These are phyloP conservation scores for Anarhynchus alexandrinus DNA, from an alignment of 2,113 vertebrate genomes.

Conservation along the genomic window DNA sequence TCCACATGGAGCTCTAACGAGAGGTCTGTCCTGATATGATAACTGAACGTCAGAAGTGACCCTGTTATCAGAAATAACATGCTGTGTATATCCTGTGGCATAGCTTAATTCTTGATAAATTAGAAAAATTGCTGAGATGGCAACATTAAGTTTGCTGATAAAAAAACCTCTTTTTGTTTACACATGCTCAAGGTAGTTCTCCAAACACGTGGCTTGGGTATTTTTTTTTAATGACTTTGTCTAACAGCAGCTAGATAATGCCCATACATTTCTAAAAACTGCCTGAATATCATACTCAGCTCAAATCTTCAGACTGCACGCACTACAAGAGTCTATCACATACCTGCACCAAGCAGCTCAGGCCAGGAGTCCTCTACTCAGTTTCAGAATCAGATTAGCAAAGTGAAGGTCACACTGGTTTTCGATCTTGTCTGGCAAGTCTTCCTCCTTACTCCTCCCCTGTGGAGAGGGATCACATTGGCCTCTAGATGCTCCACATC, in stretches of 20 bases:
- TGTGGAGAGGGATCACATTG: not conserved
- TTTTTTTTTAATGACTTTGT: not conserved
- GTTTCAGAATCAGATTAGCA: not conserved
- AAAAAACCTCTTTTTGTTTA: not conserved
- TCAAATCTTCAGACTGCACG: not conserved
- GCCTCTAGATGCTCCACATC: not conserved
- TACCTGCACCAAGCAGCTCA: not conserved
- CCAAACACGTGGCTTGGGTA: not conserved
- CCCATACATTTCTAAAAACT: not conserved
- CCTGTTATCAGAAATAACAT: not conserved
- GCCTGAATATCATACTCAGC: too few species aligned
- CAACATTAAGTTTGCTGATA: not conserved
- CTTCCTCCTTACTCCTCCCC: not conserved
- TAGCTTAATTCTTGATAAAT: not conserved
- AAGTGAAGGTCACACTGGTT: not conserved
- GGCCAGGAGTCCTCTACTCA: not conserved
- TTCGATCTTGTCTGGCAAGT: not conserved
- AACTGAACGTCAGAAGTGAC: not conserved
- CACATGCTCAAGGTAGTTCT: not conserved
- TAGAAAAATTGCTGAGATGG: not conserved
- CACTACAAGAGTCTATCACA: not conserved
- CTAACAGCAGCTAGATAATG: not conserved
- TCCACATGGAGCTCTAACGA: not conserved
- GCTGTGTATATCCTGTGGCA: not conserved
- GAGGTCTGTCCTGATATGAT: not conserved